phyloP scores from a whole-genome alignment of 2,888 invertebrate genomes.

The Ctena decussata region DNA sequence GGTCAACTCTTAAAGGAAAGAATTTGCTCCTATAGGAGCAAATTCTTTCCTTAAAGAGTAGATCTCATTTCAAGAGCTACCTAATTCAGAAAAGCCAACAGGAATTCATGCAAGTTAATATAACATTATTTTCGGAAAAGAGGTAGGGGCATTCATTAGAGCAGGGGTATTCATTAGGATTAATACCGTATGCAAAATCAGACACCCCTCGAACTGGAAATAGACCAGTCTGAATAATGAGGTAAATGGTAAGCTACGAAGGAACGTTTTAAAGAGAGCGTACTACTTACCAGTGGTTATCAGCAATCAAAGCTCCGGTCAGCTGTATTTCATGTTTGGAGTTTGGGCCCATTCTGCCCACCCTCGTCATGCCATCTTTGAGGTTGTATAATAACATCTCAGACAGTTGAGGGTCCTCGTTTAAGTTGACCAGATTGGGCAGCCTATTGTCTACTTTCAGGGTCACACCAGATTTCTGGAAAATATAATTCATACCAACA shows the following conservation, averaged over 20 bases:
- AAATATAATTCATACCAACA: background rate
- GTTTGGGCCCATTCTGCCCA: conserved; percentile 86
- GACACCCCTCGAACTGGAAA: too few relatives aligned
- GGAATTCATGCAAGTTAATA: too few relatives aligned
- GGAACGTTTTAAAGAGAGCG: background rate
- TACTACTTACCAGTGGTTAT: conserved; percentile 90
- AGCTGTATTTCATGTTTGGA: conserved; percentile 89
- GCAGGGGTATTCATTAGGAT: too few relatives aligned
- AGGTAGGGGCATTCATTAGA: too few relatives aligned
- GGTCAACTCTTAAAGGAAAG: too few relatives aligned
- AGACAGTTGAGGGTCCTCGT: conserved; percentile 90
- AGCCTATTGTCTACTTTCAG: conserved; percentile 87
- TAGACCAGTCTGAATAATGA: too few relatives aligned
- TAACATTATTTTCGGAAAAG: too few relatives aligned
- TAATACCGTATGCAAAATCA: too few relatives aligned
- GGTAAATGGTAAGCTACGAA: background rate
- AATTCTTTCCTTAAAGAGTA: too few relatives aligned
- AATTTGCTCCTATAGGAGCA: too few relatives aligned
- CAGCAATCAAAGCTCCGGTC: conserved; percentile 89
- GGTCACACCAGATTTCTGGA: conserved; percentile 88
- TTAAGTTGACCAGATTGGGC: conserved; percentile 90
- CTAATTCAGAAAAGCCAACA: too few relatives aligned
- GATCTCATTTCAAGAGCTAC: too few relatives aligned
- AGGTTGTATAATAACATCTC: conserved; percentile 89
- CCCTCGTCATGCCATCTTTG: conserved; percentile 88